Conservation (phyloP, 2,113 vertebrate genomes). For the Gymnarchus niloticus region DNA sequence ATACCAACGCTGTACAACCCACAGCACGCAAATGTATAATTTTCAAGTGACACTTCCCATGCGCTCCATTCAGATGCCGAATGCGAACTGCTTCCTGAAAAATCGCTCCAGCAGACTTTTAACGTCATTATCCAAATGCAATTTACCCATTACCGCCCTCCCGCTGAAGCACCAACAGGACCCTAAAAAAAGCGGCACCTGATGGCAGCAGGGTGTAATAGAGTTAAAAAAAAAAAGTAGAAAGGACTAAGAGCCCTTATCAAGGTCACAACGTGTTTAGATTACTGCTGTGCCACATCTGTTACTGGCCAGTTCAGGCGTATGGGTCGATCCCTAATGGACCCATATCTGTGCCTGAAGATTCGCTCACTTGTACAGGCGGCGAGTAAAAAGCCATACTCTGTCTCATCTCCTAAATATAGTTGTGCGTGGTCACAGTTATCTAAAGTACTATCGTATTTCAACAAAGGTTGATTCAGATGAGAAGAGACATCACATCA, state of each 20-base stretch:
- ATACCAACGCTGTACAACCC: not conserved
- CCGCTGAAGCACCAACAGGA: not conserved
- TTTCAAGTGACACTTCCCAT: not conserved
- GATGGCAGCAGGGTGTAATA: conserved; percentile 10
- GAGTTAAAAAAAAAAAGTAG: not conserved
- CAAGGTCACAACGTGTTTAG: conserved; percentile 11
- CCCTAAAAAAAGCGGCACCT: not conserved
- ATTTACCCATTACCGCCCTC: conserved; percentile 16
- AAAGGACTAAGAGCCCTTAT: not conserved
- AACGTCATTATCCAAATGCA: conserved; percentile 14
- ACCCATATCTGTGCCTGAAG: not conserved
- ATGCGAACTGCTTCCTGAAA: conserved; percentile 53
- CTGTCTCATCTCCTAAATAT: conserved; percentile 26
- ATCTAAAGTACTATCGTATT: not conserved
- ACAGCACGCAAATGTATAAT: not conserved
- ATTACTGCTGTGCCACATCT: conserved; percentile 7
- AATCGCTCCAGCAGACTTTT: conserved; percentile 6
- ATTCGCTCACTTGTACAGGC: not conserved
- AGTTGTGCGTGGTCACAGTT: not conserved
- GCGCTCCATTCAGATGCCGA: conserved; percentile 40
- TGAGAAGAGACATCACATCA: not conserved
- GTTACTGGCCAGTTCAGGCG: conserved; percentile 9
- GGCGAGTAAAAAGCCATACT: conserved; percentile 11
- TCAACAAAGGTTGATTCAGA: not conserved
- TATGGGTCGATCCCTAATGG: conserved; percentile 13